Evolutionary conservation across 2,888 invertebrate species (phyloP), one percentile per base, ranked within the genome.

Genomic region (Cryptocephalus primarius): DNA sequence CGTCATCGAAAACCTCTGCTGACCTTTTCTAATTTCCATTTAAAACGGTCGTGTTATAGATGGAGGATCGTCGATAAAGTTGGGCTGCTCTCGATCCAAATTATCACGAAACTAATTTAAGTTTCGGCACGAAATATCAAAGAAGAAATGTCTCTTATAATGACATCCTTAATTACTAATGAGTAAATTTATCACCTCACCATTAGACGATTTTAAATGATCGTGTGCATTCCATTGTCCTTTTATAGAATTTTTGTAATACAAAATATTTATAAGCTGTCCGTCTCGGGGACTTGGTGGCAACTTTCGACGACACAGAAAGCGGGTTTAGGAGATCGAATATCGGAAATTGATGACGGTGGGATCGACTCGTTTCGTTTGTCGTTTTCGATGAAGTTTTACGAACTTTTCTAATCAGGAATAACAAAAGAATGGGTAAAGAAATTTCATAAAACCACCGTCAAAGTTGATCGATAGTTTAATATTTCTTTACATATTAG

Each of bases 191-290:
- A 56, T 60, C 59, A 56, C 55, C 48, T 52, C 52, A 56, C 60
- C 58, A 61, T 61, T 61, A 59, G 58, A 58, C 55, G 54, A 55
- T 59, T 58, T 58, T 55, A 54, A 58, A 58, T 55, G 57, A 52
- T 51, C 56, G 48, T 39, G 48, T 50, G 55, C 55, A 61, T 61
- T 59, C 60, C 60, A 42, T 53, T 53, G 52, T 55, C 61, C 60
- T 56, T 60, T 59, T 60, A 60, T 57, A 57, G 59, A 55, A 22
- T 45, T 55, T 56, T 55, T 55, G 44, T 49, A 39, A 43, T 48
- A 48, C 39, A 48, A 49, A 49, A 48, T 48, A 48, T 51, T 46
- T 51, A 40, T 48, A 48, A 12, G 22, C 22, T 44, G 43, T 34
- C 42, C 42, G 48, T 47, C 47, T 39, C 45, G 45, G 48, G 44